A percentile compares a stretch with the other conserved stretches of the same genome.
These are phyloP conservation scores for Garra rufa DNA, from an alignment of 2,113 vertebrate genomes.

Conservation along the genomic window DNA sequence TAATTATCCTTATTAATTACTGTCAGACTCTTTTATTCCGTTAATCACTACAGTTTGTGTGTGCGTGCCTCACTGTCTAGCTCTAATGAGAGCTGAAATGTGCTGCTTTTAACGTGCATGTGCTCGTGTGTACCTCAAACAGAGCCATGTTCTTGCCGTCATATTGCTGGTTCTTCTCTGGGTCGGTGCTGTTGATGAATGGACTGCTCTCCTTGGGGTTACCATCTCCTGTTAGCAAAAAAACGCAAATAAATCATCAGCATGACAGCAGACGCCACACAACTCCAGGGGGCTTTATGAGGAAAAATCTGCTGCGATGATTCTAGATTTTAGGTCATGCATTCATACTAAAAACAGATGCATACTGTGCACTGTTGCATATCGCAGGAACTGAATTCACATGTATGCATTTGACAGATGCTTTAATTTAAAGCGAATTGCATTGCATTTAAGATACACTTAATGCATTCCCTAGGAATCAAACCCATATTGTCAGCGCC, in stretches of 20 bases:
- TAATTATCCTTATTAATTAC: constrained; percentile 73
- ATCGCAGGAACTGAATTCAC: neutral
- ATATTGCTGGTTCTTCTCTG: constrained; percentile 93
- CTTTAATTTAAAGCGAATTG: neutral
- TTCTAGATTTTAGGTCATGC: constrained; percentile 2
- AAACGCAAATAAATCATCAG: constrained; percentile 9
- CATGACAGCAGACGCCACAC: neutral
- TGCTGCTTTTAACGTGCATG: neutral
- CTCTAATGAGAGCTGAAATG: constrained; percentile 3
- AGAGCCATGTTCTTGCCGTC: constrained; percentile 98
- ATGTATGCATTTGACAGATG: neutral
- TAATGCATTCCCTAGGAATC: neutral
- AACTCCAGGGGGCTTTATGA: neutral
- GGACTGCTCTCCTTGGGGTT: constrained; percentile 98
- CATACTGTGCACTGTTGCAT: neutral
- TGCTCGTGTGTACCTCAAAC: constrained; percentile 85
- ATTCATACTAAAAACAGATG: neutral
- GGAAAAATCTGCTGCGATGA: neutral
- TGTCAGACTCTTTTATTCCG: constrained; percentile 62
- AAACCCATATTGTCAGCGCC: neutral
- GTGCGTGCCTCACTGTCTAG: constrained; percentile 28
- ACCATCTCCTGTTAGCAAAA: constrained; percentile 84
- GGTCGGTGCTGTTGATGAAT: constrained; percentile 97
- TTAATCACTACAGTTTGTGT: constrained; percentile 51
- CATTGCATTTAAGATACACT: neutral